These are phyloP conservation scores for Rattus rattus DNA, from an alignment of 2,113 vertebrate species.

Conservation along the genomic window DNA sequence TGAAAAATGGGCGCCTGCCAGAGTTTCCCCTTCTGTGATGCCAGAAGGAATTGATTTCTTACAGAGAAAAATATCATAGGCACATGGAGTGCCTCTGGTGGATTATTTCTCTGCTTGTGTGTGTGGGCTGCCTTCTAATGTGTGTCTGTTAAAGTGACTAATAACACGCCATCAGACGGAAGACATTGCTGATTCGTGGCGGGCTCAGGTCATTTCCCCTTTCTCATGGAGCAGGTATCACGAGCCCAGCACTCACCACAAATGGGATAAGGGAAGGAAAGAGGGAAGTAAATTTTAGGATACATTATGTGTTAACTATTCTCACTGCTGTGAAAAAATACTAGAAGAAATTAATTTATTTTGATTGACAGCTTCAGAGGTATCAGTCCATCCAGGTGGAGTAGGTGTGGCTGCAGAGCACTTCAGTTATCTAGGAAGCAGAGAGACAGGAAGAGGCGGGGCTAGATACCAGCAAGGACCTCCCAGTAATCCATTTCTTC, in stretches of 20 bases:
- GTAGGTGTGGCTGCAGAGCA: not conserved
- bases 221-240: not conserved
- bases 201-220: not conserved
- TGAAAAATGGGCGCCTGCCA: rapidly evolving
- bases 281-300: not conserved
- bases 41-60: not conserved
- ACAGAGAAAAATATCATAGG: not conserved
- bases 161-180: slow-evolving; percentile 7
- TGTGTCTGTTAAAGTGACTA: not conserved
- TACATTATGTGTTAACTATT: not conserved
- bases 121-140: not conserved
- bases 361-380: not conserved
- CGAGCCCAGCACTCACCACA: not conserved
- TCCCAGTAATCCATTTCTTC: not conserved
- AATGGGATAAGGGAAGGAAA: no score
- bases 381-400: no score
- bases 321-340: not conserved
- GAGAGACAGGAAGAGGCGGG: not conserved
- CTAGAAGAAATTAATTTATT: not conserved
- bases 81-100: not conserved
- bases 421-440: not conserved
- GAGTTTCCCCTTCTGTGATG: not conserved
- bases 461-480: not conserved
- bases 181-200: not conserved
- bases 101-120: not conserved